These are phyloP conservation scores for Yponomeuta cagnagella DNA, from an alignment of 2,888 invertebrate genomes.

Conservation along the genomic window DNA sequence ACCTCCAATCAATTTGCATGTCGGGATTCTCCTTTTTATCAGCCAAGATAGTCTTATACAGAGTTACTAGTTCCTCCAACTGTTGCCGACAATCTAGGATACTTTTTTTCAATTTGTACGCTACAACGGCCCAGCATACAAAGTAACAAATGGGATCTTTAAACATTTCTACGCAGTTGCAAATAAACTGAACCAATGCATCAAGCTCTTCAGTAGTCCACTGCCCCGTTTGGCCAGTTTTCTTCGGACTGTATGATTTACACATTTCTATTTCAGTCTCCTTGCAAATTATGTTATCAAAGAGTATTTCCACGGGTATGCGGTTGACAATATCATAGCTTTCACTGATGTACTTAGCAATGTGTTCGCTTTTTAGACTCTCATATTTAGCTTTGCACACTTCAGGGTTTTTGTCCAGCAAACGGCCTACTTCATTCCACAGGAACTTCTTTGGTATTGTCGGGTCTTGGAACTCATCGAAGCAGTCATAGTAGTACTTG, in stretches of 20 bases:
- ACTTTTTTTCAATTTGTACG: slow-evolving; percentile 36
- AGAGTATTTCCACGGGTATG: slow-evolving; percentile 47
- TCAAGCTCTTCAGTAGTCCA: slow-evolving; percentile 46
- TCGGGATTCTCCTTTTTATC: slow-evolving; percentile 63
- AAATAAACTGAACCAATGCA: slow-evolving; percentile 50
- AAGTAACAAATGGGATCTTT: slow-evolving; percentile 56
- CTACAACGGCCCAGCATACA: slow-evolving; percentile 52
- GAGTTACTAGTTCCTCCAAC: slow-evolving; percentile 47
- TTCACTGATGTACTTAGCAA: slow-evolving; percentile 39
- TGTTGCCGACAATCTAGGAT: slow-evolving; percentile 40
- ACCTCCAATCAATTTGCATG: slow-evolving; percentile 62
- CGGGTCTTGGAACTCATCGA: slow-evolving; percentile 55
- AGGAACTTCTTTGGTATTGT: slow-evolving; percentile 60
- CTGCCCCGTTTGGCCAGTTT: slow-evolving; percentile 22
- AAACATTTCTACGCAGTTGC: slow-evolving; percentile 51
- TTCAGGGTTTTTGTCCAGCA: slow-evolving; percentile 50
- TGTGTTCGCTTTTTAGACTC: slow-evolving; percentile 42
- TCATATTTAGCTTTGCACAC: slow-evolving; percentile 44
- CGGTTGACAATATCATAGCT: slow-evolving; percentile 41
- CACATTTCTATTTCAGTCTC: slow-evolving; percentile 39
- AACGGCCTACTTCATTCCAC: slow-evolving; percentile 60
- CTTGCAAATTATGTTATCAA: slow-evolving; percentile 54
- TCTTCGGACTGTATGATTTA: slow-evolving; percentile 20
- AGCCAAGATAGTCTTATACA: slow-evolving; percentile 51
- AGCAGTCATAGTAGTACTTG: slow-evolving; percentile 61